Conservation (phyloP, 2,113 vertebrate species). For the Rallus limicola region DNA sequence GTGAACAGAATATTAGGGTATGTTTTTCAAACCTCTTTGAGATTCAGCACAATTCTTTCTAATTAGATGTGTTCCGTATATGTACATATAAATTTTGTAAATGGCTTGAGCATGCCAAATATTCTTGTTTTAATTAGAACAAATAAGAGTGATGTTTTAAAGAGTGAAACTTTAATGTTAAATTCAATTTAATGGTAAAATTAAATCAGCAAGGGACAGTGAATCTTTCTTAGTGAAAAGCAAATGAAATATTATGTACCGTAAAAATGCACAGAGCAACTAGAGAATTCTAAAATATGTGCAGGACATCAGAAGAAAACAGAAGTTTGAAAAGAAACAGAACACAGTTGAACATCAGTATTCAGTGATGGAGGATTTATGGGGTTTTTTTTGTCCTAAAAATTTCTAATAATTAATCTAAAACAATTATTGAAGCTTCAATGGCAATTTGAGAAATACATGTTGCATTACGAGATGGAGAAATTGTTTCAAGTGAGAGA, state of each 20-base stretch:
- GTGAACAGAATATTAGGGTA: neutral
- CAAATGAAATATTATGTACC: neutral
- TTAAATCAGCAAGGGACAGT: neutral
- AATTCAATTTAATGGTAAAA: constrained; percentile 55
- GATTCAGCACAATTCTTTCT: constrained; percentile 24
- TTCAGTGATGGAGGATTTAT: neutral
- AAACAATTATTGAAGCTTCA: neutral
- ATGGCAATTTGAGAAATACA: neutral
- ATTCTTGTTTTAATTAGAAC: constrained; percentile 66
- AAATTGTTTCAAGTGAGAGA: neutral
- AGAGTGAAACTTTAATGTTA: constrained; percentile 22
- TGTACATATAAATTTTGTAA: constrained; percentile 48
- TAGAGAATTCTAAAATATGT: neutral
- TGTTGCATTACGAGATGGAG: neutral
- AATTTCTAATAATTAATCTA: too few relatives aligned
- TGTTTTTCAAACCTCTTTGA: constrained; percentile 14
- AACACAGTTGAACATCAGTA: neutral
- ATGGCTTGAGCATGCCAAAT: constrained; percentile 45
- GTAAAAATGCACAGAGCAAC: neutral
- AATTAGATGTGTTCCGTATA: constrained; percentile 45
- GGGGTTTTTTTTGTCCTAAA: too few relatives aligned
- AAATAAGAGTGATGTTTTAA: constrained; percentile 40
- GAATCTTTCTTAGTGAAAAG: neutral
- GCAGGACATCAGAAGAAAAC: neutral
- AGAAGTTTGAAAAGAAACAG: neutral